phyloP scores from a whole-genome alignment of 2,113 vertebrate genomes.

The Etheostoma cragini region DNA sequence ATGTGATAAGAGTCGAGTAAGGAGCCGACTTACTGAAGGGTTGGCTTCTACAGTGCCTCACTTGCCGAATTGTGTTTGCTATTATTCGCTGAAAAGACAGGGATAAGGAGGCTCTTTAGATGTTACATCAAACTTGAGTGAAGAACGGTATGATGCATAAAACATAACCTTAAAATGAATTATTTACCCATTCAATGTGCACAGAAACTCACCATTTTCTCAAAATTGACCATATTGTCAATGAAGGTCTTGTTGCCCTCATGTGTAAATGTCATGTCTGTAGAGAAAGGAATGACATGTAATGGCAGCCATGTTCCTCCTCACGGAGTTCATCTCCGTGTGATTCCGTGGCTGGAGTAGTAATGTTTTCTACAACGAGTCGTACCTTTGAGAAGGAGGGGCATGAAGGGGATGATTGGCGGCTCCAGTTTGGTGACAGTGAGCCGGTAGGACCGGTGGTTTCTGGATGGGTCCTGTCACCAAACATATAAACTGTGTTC shows the following conservation, averaged over 20 bases:
- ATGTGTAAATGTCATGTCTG: conserved; percentile 99
- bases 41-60: conserved; percentile 94
- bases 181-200: not conserved
- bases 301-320: not conserved
- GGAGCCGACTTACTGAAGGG: conserved; percentile 93
- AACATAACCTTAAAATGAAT: not conserved
- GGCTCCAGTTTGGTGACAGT: conserved; percentile 97
- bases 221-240: conserved; percentile 97
- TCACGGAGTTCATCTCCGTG: not conserved
- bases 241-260: conserved; percentile 98
- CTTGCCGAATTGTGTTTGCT: conserved; percentile 93
- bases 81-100: conserved; percentile 91
- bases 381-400: conserved; percentile 97
- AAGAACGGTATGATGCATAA: not conserved
- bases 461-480: conserved; percentile 94
- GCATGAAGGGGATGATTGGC: conserved; percentile 98
- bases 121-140: not conserved
- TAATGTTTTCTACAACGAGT: not conserved
- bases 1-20: not conserved
- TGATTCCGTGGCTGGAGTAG: not conserved
- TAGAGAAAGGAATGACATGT: conserved; percentile 64
- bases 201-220: conserved; percentile 94
- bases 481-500: conserved; percentile 1
- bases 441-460: conserved; percentile 94
- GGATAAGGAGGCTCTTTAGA: not conserved